These are phyloP conservation scores for Choloepus hoffmanni DNA, from an alignment of 2,113 vertebrate species.

Conservation along the genomic window DNA sequence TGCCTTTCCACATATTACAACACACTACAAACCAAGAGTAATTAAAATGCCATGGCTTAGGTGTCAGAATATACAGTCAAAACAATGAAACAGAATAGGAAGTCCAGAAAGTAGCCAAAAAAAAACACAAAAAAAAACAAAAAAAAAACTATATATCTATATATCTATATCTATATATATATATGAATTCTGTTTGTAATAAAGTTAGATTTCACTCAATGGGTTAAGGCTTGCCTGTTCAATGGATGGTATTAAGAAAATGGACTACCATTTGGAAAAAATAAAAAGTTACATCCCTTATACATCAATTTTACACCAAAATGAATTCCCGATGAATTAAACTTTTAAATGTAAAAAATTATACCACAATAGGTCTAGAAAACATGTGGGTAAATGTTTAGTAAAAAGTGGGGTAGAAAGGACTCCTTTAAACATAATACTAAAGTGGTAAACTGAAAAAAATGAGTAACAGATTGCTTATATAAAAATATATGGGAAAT, in stretches of 20 bases:
- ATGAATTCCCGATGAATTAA: constrained; percentile 25
- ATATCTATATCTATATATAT: background rate
- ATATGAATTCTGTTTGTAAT: constrained; percentile 39
- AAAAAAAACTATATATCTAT: no score
- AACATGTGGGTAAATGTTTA: constrained; percentile 44
- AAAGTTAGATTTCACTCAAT: constrained; percentile 30
- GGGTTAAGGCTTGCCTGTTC: background rate
- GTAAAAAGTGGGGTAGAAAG: constrained; percentile 36
- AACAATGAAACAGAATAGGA: constrained; percentile 19
- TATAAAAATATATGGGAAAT: constrained; percentile 12
- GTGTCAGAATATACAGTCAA: background rate
- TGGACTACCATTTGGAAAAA: constrained; percentile 8
- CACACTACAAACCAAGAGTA: background rate
- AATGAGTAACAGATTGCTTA: constrained; percentile 11
- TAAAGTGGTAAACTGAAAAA: constrained; percentile 1
- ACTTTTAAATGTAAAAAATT: constrained; percentile 39
- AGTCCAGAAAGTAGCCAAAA: constrained; percentile 32
- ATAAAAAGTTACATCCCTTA: background rate
- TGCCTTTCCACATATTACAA: constrained; percentile 6
- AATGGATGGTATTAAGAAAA: constrained; percentile 57
- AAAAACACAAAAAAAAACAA: no score
- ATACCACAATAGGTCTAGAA: constrained; percentile 3
- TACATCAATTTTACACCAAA: constrained; percentile 16
- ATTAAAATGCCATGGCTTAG: background rate
- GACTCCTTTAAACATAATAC: constrained; percentile 34